Percentiles rank a stretch among this genome's conserved stretches.
phyloP scores from a whole-genome alignment of 1,140 invertebrate species.

The Periplaneta americana region DNA sequence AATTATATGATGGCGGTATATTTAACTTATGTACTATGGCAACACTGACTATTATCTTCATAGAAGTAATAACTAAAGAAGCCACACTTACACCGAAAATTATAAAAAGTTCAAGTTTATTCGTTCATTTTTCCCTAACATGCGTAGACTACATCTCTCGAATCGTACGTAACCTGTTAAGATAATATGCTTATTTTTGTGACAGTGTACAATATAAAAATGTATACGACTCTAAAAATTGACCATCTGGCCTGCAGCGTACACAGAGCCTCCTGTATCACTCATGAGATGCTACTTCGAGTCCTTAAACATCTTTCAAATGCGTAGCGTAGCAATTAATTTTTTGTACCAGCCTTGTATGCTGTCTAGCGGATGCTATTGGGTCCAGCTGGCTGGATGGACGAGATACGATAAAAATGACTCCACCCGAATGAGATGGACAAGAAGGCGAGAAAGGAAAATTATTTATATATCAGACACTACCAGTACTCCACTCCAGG shows the following conservation, averaged over 20 bases:
- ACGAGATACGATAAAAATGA: background rate
- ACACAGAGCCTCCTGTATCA: background rate
- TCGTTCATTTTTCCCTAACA: too few species aligned
- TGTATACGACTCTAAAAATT: background rate
- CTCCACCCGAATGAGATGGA: background rate
- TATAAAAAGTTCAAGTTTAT: too few species aligned
- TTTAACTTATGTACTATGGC: too few species aligned
- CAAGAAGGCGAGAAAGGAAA: background rate
- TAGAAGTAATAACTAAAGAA: too few species aligned
- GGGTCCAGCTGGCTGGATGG: background rate
- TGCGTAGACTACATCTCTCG: too few species aligned
- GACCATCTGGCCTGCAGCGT: background rate
- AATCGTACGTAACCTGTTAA: too few species aligned
- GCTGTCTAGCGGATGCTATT: background rate
- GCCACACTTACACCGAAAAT: too few species aligned
- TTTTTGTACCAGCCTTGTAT: background rate
- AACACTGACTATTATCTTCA: too few species aligned
- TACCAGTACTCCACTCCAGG: too few species aligned
- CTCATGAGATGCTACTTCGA: background rate
- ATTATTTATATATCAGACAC: too few species aligned
- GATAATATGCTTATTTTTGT: too few species aligned
- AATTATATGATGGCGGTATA: too few species aligned
- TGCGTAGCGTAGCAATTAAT: background rate
- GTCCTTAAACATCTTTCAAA: background rate
- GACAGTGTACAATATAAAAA: background rate